Conservation (phyloP, 2,888 invertebrate genomes). For the Lamproptera curius region DNA sequence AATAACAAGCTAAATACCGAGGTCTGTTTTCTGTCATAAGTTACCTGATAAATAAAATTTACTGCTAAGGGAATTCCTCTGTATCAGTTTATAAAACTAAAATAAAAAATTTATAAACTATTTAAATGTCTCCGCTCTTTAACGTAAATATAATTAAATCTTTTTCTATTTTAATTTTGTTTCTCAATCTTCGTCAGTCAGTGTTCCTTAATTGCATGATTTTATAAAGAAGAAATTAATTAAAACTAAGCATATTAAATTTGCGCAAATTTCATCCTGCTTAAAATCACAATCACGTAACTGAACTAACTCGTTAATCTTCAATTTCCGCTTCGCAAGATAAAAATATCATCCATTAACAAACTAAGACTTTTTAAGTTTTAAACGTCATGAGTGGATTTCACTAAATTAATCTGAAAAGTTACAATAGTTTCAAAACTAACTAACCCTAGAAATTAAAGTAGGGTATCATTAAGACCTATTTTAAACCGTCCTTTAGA, state of each 20-base stretch:
- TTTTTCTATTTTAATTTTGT: too few relatives aligned
- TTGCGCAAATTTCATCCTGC: not conserved
- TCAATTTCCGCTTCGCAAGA: not conserved
- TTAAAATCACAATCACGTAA: not conserved
- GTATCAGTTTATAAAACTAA: too few relatives aligned
- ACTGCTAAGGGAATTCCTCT: too few relatives aligned
- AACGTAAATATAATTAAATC: too few relatives aligned
- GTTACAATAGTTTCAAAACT: constrained; percentile 7
- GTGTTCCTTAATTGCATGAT: too few relatives aligned
- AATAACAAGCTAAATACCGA: too few relatives aligned
- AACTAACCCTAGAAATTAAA: constrained; percentile 11
- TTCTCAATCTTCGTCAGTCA: too few relatives aligned
- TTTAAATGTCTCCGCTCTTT: too few relatives aligned
- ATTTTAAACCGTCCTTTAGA: not conserved
- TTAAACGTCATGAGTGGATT: constrained; percentile 7
- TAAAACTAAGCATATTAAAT: not conserved
- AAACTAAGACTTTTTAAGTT: not conserved
- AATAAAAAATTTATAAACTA: too few relatives aligned
- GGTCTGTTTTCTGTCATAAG: too few relatives aligned
- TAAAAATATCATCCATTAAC: not conserved
- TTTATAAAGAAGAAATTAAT: too few relatives aligned
- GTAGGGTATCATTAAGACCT: constrained; percentile 13
- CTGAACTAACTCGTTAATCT: constrained; percentile 1
- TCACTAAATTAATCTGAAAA: constrained; percentile 14
- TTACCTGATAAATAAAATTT: too few relatives aligned